Evolutionary conservation across 92 coral and sea anemone species (phyloP).

Genomic region (Phenganax stokvisi): DNA sequence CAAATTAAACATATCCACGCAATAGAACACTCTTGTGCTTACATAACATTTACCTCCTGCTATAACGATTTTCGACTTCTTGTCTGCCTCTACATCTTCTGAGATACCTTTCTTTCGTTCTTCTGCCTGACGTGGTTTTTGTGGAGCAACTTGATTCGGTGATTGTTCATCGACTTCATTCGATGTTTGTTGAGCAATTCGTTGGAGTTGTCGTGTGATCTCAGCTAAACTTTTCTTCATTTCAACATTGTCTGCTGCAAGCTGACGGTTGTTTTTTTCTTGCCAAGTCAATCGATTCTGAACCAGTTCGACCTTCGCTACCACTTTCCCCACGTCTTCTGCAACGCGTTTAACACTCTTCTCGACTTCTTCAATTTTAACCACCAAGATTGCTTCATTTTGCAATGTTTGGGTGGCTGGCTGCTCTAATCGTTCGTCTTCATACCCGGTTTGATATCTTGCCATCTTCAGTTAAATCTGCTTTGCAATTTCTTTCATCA

Average conservation of each 20-base stretch:
- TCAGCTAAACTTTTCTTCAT: background rate
- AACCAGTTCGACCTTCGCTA: background rate
- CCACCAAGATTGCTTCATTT: background rate
- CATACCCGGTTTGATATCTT: too few relatives aligned
- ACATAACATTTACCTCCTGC: background rate
- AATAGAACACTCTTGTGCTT: background rate
- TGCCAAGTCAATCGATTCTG: background rate
- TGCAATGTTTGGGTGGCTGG: too few relatives aligned
- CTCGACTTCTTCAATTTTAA: background rate
- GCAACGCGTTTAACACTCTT: background rate
- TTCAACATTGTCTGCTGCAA: background rate
- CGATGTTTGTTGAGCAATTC: background rate
- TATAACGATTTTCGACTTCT: background rate
- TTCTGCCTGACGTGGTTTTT: background rate
- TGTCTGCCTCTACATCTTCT: background rate
- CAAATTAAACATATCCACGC: constrained; percentile 1
- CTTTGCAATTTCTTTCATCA: too few relatives aligned
- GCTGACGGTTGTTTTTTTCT: background rate
- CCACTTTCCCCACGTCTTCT: background rate
- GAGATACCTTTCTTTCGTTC: background rate
- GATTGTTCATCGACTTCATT: background rate
- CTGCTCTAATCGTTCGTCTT: too few relatives aligned
- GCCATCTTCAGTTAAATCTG: too few relatives aligned
- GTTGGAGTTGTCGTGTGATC: background rate
- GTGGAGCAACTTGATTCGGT: too few relatives aligned